These are phyloP conservation scores for Crossoptilon crossoptilon DNA, from an alignment of 2,797 vertebrate genomes.

Conservation along the genomic window DNA sequence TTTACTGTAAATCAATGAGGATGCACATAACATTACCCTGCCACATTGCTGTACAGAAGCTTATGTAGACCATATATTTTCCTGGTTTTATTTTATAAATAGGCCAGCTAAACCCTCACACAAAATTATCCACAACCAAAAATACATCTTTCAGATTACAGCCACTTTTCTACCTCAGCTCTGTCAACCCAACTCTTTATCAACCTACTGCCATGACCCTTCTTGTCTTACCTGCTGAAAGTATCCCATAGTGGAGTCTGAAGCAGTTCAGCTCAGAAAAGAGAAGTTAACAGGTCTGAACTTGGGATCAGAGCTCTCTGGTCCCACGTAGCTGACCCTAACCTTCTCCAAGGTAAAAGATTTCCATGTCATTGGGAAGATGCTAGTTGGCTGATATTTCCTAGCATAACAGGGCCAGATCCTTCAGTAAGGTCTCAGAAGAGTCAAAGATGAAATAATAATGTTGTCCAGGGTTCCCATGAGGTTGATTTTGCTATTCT, in stretches of 20 bases:
- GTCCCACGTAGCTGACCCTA: neutral
- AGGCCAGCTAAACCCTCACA: neutral
- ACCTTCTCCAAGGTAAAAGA: neutral
- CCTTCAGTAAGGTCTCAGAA: neutral
- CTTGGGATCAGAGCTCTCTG: neutral
- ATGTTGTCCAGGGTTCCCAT: neutral
- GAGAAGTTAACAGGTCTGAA: neutral
- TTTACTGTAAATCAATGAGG: neutral
- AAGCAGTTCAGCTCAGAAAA: neutral
- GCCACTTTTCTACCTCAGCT: neutral
- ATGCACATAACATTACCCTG: neutral
- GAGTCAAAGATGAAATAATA: neutral
- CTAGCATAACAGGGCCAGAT: neutral
- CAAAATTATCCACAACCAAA: neutral
- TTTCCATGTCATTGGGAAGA: neutral
- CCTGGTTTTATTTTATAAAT: slow-evolving; percentile 18
- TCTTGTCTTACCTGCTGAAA: neutral
- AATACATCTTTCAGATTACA: neutral
- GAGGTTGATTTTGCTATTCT: neutral
- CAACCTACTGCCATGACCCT: neutral
- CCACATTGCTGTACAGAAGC: neutral
- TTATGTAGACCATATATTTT: neutral
- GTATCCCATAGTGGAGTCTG: neutral
- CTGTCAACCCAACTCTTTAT: neutral
- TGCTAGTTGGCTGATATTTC: neutral